Percentiles rank a stretch among this genome's conserved stretches.
Evolutionary conservation across 2,888 invertebrate genomes (phyloP).

Genomic region (Cerastis leucographa): DNA sequence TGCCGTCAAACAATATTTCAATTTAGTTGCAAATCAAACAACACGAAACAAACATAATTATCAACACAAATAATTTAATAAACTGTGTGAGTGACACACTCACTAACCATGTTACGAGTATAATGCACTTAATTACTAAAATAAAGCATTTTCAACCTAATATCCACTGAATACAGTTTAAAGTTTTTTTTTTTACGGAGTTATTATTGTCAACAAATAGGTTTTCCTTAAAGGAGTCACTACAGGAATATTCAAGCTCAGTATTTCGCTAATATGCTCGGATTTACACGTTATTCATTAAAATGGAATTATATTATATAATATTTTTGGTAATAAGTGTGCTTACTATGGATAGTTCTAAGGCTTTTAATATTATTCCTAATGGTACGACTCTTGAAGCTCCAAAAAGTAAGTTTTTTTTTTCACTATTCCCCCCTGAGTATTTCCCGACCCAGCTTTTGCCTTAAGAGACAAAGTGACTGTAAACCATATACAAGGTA

Average conservation of each 20-base stretch:
- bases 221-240: constrained; percentile 55
- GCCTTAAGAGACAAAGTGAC: background rate
- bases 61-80: constrained; percentile 11
- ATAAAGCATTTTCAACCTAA: constrained; percentile 11
- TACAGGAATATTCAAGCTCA: constrained; percentile 11
- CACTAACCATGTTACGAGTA: constrained; percentile 23
- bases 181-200: background rate
- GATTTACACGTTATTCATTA: constrained; percentile 35
- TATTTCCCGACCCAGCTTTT: background rate
- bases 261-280: constrained; percentile 39
- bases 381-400: background rate
- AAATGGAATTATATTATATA: constrained; percentile 26
- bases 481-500: background rate
- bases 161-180: background rate
- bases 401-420: constrained; percentile 39
- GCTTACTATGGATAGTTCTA: constrained; percentile 8
- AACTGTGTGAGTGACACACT: constrained; percentile 19
- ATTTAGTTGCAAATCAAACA: constrained; percentile 17
- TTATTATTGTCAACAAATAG: constrained; percentile 33
- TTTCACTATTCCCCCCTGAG: background rate
- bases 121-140: background rate
- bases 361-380: background rate
- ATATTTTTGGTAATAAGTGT: constrained; percentile 28
- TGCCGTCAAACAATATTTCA: background rate
- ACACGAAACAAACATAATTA: constrained; percentile 5